A percentile compares a stretch with the other conserved stretches of the same genome.
Conservation (phyloP, 1,140 invertebrate genomes). For the Scaptomyza montana region DNA sequence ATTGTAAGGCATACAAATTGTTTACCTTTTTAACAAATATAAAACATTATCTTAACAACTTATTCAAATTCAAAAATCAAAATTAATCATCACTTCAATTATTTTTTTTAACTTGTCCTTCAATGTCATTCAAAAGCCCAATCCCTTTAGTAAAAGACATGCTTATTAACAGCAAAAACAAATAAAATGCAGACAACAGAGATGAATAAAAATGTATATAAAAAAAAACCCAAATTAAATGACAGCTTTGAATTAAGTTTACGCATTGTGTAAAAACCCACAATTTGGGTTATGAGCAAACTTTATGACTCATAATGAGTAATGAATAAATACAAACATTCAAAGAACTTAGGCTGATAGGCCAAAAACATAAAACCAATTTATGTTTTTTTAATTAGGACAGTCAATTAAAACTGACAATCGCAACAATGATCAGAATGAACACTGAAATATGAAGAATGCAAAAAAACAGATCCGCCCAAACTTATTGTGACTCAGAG, state of each 20-base stretch:
- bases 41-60: not conserved
- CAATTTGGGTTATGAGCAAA: conserved; percentile 20
- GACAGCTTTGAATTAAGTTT: conserved; percentile 41
- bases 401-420: not conserved
- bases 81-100: not conserved
- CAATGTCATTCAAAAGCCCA: conserved; percentile 13
- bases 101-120: conserved; percentile 37
- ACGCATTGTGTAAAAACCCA: conserved; percentile 57
- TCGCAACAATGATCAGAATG: not conserved
- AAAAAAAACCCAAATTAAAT: conserved; percentile 40
- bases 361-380: not conserved
- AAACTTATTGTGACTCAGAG: conserved; percentile 17
- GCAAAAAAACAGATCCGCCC: not conserved
- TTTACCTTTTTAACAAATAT: not conserved
- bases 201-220: not conserved
- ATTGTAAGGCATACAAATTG: not conserved
- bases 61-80: conserved; percentile 11
- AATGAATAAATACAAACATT: conserved; percentile 15
- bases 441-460: not conserved
- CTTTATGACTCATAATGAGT: conserved; percentile 52
- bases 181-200: not conserved
- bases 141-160: conserved; percentile 35
- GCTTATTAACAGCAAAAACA: conserved; percentile 7
- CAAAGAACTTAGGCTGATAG: not conserved
- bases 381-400: not conserved